phyloP scores from a whole-genome alignment of 2,113 vertebrate genomes.

The Ptilorrhoa leucosticta region DNA sequence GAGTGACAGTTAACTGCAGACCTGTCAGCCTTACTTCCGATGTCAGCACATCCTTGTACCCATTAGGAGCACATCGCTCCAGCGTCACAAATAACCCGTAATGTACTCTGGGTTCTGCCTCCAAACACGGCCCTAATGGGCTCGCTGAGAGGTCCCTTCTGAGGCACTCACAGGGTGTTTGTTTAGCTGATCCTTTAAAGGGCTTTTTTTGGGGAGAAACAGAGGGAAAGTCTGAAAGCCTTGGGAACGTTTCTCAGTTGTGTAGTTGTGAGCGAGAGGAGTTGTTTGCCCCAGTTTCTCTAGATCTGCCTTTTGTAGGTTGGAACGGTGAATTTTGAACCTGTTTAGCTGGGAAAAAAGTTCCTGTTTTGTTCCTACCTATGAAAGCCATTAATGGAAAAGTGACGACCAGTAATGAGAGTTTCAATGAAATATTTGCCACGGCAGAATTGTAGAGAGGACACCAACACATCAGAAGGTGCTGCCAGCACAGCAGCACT shows the following conservation, averaged over 20 bases:
- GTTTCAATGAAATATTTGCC: neutral
- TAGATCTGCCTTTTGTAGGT: neutral
- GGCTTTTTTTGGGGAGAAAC: neutral
- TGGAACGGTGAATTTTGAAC: neutral
- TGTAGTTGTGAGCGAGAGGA: neutral
- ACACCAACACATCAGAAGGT: neutral
- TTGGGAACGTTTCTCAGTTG: neutral
- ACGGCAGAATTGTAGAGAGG: neutral
- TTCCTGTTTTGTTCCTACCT: neutral
- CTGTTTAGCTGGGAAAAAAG: neutral
- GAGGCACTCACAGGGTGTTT: neutral
- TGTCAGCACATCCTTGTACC: conserved; percentile 80
- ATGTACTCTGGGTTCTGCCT: conserved; percentile 20
- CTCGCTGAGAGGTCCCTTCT: neutral
- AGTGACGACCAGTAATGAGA: rapidly evolving
- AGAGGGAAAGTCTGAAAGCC: neutral
- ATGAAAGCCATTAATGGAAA: neutral
- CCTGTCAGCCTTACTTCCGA: conserved; percentile 76
- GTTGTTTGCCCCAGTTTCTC: neutral
- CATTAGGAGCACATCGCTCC: conserved; percentile 69
- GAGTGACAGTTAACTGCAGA: conserved; percentile 79
- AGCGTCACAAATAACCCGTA: conserved; percentile 62
- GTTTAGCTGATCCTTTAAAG: conserved; percentile 7
- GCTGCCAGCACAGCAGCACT: neutral
- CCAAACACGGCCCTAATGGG: conserved; percentile 32